These are phyloP conservation scores for Sphaerodactylus townsendi DNA, from an alignment of 2,113 vertebrate species.

Conservation along the genomic window DNA sequence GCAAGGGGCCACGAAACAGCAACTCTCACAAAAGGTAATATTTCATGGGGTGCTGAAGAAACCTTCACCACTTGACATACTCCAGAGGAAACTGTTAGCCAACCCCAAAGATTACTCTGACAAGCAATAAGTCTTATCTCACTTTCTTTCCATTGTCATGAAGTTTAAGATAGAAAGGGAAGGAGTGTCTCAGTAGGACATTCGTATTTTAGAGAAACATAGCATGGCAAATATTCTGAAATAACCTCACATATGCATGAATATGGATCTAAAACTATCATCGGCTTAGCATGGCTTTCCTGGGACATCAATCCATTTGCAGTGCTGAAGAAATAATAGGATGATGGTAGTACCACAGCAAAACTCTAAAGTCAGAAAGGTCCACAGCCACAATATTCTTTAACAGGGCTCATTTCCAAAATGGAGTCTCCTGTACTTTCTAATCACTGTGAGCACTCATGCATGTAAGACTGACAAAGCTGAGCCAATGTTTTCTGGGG, in stretches of 20 bases:
- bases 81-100: no score
- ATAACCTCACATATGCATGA: not conserved
- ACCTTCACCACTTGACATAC: no score
- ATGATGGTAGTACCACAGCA: not conserved
- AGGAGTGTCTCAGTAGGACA: no score
- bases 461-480: not conserved
- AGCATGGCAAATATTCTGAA: not conserved
- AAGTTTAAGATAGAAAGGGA: no score
- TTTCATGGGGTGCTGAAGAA: no score
- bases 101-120: no score
- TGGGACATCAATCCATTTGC: not conserved
- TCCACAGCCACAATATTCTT: slow-evolving; percentile 2
- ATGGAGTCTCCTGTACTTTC: not conserved
- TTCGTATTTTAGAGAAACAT: not conserved
- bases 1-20: no score
- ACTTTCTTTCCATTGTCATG: no score
- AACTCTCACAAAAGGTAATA: no score
- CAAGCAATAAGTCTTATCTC: no score
- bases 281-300: not conserved
- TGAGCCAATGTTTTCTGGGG: not conserved
- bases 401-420: slow-evolving; percentile 12
- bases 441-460: not conserved
- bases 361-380: not conserved
- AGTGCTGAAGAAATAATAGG: not conserved
- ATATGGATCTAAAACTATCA: not conserved